Evolutionary conservation across 2,888 invertebrate genomes (phyloP), one percentile per base, ranked within the genome.

Genomic region (Neuroscelio doddi): DNA sequence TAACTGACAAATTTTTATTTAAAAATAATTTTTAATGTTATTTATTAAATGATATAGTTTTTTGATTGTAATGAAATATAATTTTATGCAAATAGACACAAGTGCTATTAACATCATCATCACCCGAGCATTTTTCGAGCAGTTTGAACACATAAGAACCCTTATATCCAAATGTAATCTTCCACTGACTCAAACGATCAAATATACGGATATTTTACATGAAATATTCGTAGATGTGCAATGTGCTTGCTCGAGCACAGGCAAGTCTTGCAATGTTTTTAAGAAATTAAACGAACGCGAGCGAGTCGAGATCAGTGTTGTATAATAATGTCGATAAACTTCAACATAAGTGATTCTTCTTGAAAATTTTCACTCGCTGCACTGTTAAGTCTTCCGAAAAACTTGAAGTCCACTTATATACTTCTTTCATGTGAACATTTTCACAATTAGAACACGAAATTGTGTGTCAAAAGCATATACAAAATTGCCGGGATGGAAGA

Each of bases 201-300:
- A 79, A 75, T 73, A 64, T 61, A 68, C 67, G 77, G 70, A 77
- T 74, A 75, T 74, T 77, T 72, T 70, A 65, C 67, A 72, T 76
- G 72, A 73, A 64, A 65, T 69, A 73, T 71, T 68, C 69, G 57
- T 24, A 63, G 47, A 50, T 57, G 46, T 34, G 45, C 50, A 42
- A 44, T 17, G 47, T 49, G 55, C 12, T 63, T 46, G 41, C 27
- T 57, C 53, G 46, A 27, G 57, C 61, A 41, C 49, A 46, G 52
- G 55, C 32, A 47, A 44, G 41, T 61, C 45, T 57, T 51, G 32
- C 34, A 47, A 51, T 44, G 38, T 58, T 67, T 53, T 64, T 53
- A 34, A 64, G 50, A 51, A 66, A 64, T 62, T 69, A 55, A 69
- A 57, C 56, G 34, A 55, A 56, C 49, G 38, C 29, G 1, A 49